phyloP scores from a whole-genome alignment of 2,113 vertebrate species.

The Rhinogobius similis region DNA sequence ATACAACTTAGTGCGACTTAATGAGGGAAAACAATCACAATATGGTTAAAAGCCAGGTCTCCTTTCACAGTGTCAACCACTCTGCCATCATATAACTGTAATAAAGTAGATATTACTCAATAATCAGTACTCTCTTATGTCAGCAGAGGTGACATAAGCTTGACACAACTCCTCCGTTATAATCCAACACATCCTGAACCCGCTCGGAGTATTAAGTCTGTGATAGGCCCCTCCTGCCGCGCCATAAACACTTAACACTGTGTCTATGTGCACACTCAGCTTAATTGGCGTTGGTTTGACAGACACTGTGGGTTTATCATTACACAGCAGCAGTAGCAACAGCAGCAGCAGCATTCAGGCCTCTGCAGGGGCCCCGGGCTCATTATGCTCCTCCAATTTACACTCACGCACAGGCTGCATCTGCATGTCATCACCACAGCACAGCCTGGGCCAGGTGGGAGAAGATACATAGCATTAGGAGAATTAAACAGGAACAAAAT shows the following conservation, averaged over 20 bases:
- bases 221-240: neutral
- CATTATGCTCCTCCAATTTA: constrained; percentile 43
- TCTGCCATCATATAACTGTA: too few relatives aligned
- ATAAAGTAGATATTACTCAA: too few relatives aligned
- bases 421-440: neutral
- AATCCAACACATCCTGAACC: neutral
- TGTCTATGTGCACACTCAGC: constrained; percentile 23
- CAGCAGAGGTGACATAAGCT: too few relatives aligned
- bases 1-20: too few relatives aligned
- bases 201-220: neutral
- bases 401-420: constrained; percentile 41
- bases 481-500: neutral
- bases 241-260: neutral
- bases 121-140: too few relatives aligned
- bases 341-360: constrained; percentile 18
- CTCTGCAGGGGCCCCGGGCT: constrained; percentile 34
- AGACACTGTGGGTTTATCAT: constrained; percentile 42
- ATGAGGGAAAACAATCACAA: too few relatives aligned
- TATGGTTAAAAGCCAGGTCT: too few relatives aligned
- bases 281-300: constrained; percentile 65
- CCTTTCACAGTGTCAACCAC: too few relatives aligned
- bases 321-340: constrained; percentile 34
- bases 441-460: too few relatives aligned
- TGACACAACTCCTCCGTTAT: too few relatives aligned
- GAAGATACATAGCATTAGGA: neutral